Percentiles rank a stretch among this genome's conserved stretches.
Conservation (phyloP, 2,888 invertebrate species). For the Hirtodrosophila cameraria region DNA sequence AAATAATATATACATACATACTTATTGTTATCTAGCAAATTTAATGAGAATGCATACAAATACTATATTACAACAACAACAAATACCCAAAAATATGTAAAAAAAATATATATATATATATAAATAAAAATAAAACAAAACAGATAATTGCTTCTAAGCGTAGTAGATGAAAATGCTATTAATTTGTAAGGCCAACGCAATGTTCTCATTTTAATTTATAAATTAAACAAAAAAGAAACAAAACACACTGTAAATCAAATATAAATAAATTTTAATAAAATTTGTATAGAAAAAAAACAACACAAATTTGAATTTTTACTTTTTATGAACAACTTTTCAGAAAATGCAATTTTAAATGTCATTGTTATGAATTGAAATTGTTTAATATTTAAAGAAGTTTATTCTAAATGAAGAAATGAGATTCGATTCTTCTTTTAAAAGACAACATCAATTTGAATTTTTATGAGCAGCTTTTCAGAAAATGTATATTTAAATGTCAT, state of each 20-base stretch:
- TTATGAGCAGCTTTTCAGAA: too few relatives aligned
- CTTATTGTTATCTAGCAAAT: conserved; percentile 56
- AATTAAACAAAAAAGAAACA: conserved; percentile 67
- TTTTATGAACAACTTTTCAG: too few relatives aligned
- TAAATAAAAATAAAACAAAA: conserved; percentile 7
- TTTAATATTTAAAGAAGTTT: too few relatives aligned
- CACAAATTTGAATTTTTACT: not conserved
- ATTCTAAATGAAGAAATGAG: not conserved
- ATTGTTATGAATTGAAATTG: too few relatives aligned
- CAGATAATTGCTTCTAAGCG: conserved; percentile 46
- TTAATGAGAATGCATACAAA: conserved; percentile 40
- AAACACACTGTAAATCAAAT: conserved; percentile 71
- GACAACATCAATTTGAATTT: too few relatives aligned
- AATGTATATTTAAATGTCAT: too few relatives aligned
- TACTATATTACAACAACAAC: conserved; percentile 15
- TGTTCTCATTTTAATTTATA: conserved; percentile 82
- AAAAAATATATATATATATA: not conserved
- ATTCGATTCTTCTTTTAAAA: not conserved
- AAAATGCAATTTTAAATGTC: too few relatives aligned
- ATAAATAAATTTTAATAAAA: conserved; percentile 73
- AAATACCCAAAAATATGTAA: conserved; percentile 14
- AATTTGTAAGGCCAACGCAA: conserved; percentile 79
- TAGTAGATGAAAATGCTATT: conserved; percentile 72
- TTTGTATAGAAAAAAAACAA: conserved; percentile 62
- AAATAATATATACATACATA: conserved; percentile 21